Conservation (phyloP, 2,797 vertebrate species). For the Paedocypris micromegethes region DNA sequence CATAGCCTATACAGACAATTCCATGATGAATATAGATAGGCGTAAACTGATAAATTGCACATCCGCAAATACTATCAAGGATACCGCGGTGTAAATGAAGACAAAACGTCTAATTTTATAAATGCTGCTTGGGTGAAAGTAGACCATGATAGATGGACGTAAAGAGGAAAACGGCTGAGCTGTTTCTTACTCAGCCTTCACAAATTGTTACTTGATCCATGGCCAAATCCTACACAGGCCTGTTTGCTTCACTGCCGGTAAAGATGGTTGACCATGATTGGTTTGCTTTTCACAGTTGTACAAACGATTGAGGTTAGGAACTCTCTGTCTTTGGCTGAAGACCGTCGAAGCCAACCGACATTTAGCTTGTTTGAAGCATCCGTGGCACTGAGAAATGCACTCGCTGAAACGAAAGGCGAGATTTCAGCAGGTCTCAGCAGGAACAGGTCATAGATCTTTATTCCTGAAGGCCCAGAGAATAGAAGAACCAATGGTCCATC, state of each 20-base stretch:
- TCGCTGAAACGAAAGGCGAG: not conserved
- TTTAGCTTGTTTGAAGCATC: conserved; percentile 13
- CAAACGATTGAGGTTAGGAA: conserved; percentile 10
- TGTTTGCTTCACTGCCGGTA: conserved; percentile 11
- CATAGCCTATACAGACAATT: not conserved
- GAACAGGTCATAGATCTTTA: not conserved
- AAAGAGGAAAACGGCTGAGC: conserved; percentile 33
- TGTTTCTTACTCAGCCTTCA: conserved; percentile 31
- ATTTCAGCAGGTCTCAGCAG: not conserved
- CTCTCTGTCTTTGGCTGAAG: not conserved
- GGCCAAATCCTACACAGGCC: conserved; percentile 15
- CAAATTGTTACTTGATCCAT: conserved; percentile 37
- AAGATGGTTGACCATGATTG: conserved; percentile 7
- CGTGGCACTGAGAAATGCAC: not conserved
- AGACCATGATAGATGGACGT: conserved; percentile 3
- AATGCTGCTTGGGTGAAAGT: conserved; percentile 27
- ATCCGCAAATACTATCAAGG: conserved; percentile 17
- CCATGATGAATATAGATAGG: conserved; percentile 2
- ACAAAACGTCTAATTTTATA: conserved; percentile 35
- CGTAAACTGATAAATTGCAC: conserved; percentile 17
- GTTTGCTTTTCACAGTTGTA: conserved; percentile 9
- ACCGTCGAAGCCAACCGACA: not conserved
- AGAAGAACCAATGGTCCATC: not conserved
- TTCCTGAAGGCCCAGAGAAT: not conserved
- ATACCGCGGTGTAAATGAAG: conserved; percentile 26